Percentiles rank a stretch among this genome's conserved stretches.
Evolutionary conservation across 2,797 vertebrate species (phyloP).

Genomic region (Chloroceryle amazona): DNA sequence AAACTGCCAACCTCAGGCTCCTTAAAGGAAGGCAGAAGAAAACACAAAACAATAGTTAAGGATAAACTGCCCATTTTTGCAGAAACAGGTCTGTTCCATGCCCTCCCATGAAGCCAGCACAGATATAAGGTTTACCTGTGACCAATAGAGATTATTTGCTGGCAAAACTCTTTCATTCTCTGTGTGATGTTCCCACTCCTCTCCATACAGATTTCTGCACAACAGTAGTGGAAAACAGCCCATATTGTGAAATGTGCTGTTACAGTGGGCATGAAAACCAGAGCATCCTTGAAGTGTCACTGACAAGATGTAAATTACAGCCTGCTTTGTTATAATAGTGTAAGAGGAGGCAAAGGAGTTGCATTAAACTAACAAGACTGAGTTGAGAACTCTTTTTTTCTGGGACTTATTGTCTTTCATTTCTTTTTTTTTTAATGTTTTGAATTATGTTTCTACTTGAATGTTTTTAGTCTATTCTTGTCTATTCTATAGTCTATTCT

Average conservation of each 20-base stretch:
- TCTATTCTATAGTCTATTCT: no score
- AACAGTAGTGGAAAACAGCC: neutral
- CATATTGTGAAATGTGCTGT: accelerated
- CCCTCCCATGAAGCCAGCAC: neutral
- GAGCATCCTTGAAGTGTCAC: neutral
- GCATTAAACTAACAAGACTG: neutral
- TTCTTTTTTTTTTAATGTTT: neutral
- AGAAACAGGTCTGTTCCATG: neutral
- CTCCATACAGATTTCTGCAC: neutral
- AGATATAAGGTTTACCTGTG: neutral
- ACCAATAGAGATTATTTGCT: neutral
- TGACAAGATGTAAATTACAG: neutral
- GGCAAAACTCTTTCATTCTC: neutral
- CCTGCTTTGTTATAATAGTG: neutral
- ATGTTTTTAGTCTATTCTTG: neutral
- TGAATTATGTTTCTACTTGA: neutral
- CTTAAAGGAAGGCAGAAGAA: neutral
- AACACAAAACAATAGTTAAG: neutral
- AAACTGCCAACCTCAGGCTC: neutral
- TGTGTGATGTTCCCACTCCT: accelerated
- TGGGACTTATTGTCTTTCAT: neutral
- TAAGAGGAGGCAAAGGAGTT: neutral
- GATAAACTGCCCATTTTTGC: neutral
- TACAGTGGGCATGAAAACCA: neutral
- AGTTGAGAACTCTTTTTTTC: neutral